Evolutionary conservation across 1,140 invertebrate species (phyloP).

Genomic region (Anastrepha obliqua): DNA sequence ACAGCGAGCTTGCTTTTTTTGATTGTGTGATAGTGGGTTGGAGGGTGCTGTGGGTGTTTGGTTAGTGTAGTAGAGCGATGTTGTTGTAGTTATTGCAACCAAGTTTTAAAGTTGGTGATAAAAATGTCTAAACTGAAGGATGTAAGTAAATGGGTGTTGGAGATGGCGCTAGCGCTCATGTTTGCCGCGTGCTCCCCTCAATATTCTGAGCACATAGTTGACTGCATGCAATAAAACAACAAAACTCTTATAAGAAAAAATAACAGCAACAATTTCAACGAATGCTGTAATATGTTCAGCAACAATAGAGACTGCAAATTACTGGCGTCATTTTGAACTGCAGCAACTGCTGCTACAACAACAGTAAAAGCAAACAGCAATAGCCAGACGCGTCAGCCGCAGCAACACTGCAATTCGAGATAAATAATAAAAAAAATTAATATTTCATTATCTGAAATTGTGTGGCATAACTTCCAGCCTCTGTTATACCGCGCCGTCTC

Average conservation of each 20-base stretch:
- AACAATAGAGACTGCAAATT: slow-evolving; percentile 18
- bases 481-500: background rate
- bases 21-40: background rate
- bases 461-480: slow-evolving; percentile 24
- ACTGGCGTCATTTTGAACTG: slow-evolving; percentile 10
- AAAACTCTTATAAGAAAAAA: background rate
- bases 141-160: background rate
- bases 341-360: background rate
- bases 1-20: too few relatives aligned
- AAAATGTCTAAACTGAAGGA: background rate
- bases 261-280: background rate
- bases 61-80: background rate
- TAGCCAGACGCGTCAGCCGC: background rate
- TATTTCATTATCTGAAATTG: slow-evolving; percentile 41
- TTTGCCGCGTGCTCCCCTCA: background rate
- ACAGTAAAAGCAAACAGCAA: background rate
- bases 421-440: slow-evolving; percentile 30
- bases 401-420: slow-evolving; percentile 23
- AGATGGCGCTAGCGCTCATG: background rate
- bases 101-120: slow-evolving; percentile 2
- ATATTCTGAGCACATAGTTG: background rate
- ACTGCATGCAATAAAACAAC: background rate
- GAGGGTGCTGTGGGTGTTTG: background rate
- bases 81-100: slow-evolving; percentile 11
- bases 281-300: background rate